A percentile compares a stretch with the other conserved stretches of the same genome.
phyloP scores from a whole-genome alignment of 2,113 vertebrate genomes.

The Tragelaphus buxtoni region DNA sequence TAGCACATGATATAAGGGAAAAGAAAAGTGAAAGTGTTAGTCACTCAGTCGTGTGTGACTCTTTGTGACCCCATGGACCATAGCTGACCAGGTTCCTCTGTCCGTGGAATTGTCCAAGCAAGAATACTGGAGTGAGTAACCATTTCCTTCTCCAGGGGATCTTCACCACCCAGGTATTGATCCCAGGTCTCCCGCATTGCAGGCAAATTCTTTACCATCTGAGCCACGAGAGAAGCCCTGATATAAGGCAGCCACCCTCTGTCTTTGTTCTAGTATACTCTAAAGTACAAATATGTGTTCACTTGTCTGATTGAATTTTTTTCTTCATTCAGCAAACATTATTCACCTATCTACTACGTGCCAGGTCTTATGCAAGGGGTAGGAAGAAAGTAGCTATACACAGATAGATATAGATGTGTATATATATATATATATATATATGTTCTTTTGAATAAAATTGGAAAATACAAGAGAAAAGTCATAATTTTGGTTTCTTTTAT shows the following conservation, averaged over 20 bases:
- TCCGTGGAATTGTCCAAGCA: not conserved
- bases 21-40: not conserved
- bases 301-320: not conserved
- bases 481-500: not conserved
- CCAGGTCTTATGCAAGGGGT: not conserved
- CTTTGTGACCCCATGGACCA: not conserved
- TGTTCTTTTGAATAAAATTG: not conserved
- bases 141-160: not conserved
- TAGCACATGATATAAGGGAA: not conserved
- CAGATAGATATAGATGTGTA: not conserved
- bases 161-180: not conserved
- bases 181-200: not conserved
- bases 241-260: not conserved
- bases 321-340: not conserved
- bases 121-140: not conserved
- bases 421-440: not conserved
- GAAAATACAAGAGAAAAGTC: not conserved
- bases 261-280: not conserved
- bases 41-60: not conserved
- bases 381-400: not conserved
- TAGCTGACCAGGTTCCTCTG: not conserved
- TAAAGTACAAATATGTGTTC: not conserved
- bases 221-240: not conserved
- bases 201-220: not conserved
- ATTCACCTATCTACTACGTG: not conserved